These are phyloP conservation scores for Galerucella nymphaeae DNA, from an alignment of 2,888 invertebrate species.

Conservation along the genomic window DNA sequence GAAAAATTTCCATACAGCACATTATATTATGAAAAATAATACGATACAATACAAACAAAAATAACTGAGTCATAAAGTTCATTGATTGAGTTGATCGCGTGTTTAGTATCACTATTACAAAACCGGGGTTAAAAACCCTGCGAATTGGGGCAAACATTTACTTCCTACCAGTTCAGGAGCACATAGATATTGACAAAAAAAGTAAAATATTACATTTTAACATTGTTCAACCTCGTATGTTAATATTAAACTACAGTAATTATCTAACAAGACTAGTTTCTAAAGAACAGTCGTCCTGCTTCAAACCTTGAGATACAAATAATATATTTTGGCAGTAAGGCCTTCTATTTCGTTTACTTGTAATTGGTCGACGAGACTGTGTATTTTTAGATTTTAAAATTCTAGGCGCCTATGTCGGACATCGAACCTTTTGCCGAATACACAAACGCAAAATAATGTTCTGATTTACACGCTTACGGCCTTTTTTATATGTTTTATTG, in stretches of 20 bases:
- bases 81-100: slow-evolving; percentile 28
- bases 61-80: slow-evolving; percentile 27
- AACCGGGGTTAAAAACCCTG: slow-evolving; percentile 26
- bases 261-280: slow-evolving; percentile 19
- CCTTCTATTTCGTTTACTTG: slow-evolving; percentile 63
- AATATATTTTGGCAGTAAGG: slow-evolving; percentile 61
- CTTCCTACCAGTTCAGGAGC: not conserved
- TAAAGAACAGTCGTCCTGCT: slow-evolving; percentile 24
- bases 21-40: slow-evolving; percentile 3
- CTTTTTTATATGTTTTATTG: slow-evolving; percentile 46
- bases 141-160: slow-evolving; percentile 16
- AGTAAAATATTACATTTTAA: too few species aligned
- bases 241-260: slow-evolving; percentile 2
- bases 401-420: slow-evolving; percentile 64
- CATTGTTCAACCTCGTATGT: slow-evolving; percentile 9
- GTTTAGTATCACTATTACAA: slow-evolving; percentile 16
- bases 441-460: slow-evolving; percentile 59
- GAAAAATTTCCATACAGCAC: slow-evolving; percentile 5
- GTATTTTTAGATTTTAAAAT: slow-evolving; percentile 65
- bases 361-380: slow-evolving; percentile 63
- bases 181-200: too few species aligned
- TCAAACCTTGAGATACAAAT: slow-evolving; percentile 50
- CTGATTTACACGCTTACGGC: slow-evolving; percentile 54
- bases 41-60: slow-evolving; percentile 19
- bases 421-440: slow-evolving; percentile 62